Base-by-base conservation (phyloP, 2,888 invertebrate genomes). In the Chymomyza fuscimana region DNA sequence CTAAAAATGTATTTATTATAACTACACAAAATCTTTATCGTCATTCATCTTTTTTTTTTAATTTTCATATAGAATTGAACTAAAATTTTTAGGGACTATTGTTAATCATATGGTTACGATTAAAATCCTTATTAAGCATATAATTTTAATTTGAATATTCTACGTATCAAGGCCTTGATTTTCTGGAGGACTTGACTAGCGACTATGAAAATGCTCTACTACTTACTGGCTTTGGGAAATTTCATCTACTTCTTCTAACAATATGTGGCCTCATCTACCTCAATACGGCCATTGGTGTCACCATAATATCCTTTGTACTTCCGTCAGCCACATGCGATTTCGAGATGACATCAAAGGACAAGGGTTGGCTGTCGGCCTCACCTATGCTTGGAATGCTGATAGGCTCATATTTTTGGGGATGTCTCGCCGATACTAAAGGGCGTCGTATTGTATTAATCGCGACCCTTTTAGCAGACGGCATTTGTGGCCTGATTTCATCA, bases 331-430 rank as follows among this genome's bases (percentile, higher is more conserved):
- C 95, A 90, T 96, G 96, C 92, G 96, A 96, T 92, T 96, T 96
- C 92, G 92, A 93, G 80, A 96, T 96, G 95, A 94, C 95, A 52
- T 96, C 96, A 1, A 90, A 94, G 40, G 96, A 96, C 92, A 96
- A 96, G 89, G 96, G 96, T 65, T 95, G 95, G 93, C 93, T 96
- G 32, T 95, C 95, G 29, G 95, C 96, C 46, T 94, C 95, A 50
- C 95, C 96, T 80, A 95, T 96, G 95, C 92, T 96, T 79, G 96
- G 96, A 76, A 96, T 96, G 96, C 94, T 96, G 63, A 92, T 96
- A 84, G 96, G 96, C 19, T 96, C 96, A 58, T 96, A 96, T 92
- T 95, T 96, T 92, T 96, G 96, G 96, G 96, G 96, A 63, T 96
- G 96, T 90, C 93, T 96, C 87, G 96, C 96, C 74, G 96, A 96